Evolutionary conservation across 2,113 vertebrate genomes (phyloP).

Genomic region (Accipiter virgatus): DNA sequence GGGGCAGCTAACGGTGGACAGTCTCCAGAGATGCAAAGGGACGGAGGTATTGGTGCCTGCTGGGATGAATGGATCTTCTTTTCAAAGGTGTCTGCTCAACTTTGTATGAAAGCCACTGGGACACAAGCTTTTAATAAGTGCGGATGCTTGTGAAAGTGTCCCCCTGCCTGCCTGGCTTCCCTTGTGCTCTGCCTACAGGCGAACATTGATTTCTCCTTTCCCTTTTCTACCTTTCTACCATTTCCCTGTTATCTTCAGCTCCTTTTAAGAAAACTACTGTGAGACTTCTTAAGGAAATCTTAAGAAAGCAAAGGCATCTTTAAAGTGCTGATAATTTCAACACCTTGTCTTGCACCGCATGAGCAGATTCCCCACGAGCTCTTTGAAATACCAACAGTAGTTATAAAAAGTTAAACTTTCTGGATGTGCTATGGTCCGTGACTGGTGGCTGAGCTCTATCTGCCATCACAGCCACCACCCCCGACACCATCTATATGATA

Average conservation of each 20-base stretch:
- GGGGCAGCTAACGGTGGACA: fast-evolving
- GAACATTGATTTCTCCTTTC: background rate
- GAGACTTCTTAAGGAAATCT: background rate
- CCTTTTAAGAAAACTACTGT: background rate
- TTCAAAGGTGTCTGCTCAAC: background rate
- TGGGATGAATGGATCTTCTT: background rate
- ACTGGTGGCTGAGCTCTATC: background rate
- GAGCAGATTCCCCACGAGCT: background rate
- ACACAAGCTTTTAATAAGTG: background rate
- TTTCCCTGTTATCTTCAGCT: background rate
- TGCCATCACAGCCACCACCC: background rate
- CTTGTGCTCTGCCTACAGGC: background rate
- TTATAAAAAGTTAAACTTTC: background rate
- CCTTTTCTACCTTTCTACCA: background rate
- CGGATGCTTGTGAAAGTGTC: fast-evolving
- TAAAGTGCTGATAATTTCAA: background rate
- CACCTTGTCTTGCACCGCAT: background rate
- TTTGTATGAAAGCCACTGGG: background rate
- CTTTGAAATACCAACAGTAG: background rate
- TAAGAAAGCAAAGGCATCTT: background rate
- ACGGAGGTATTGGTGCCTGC: background rate
- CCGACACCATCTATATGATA: fast-evolving
- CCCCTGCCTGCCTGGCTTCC: background rate
- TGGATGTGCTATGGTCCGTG: fast-evolving
- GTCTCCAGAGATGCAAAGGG: background rate